phyloP scores from a whole-genome alignment of 2,888 invertebrate genomes.

The Campoletis raptor region DNA sequence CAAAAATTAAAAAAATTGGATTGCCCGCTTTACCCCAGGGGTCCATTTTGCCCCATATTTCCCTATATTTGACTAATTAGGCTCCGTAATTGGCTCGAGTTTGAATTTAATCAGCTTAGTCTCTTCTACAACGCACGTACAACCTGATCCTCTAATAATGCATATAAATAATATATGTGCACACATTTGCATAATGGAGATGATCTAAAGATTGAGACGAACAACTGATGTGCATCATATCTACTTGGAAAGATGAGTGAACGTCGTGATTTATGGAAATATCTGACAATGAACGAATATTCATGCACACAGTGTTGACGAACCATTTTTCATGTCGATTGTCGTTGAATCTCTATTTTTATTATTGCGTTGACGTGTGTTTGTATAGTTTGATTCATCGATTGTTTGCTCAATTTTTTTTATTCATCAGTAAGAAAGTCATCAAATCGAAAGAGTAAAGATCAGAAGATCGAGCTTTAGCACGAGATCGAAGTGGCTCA shows the following conservation, averaged over 20 bases:
- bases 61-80: constrained; percentile 60
- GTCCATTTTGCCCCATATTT: too few species aligned
- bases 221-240: background rate
- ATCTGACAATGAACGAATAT: background rate
- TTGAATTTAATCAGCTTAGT: constrained; percentile 62
- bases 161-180: constrained; percentile 16
- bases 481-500: background rate
- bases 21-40: too few species aligned
- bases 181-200: constrained; percentile 58
- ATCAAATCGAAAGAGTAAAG: too few species aligned
- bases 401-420: background rate
- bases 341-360: background rate
- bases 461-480: background rate
- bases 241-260: background rate
- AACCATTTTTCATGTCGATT: background rate
- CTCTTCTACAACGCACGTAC: constrained; percentile 30
- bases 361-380: background rate
- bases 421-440: too few species aligned
- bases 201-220: constrained; percentile 28
- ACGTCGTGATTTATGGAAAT: constrained; percentile 29
- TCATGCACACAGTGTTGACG: too few species aligned
- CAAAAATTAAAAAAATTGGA: too few species aligned
- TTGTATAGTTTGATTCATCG: background rate
- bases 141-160: too few species aligned
- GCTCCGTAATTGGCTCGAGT: constrained; percentile 55